A percentile compares a stretch with the other conserved stretches of the same genome.
These are phyloP conservation scores for Esperia sulphurella DNA, from an alignment of 2,888 invertebrate species.

Conservation along the genomic window DNA sequence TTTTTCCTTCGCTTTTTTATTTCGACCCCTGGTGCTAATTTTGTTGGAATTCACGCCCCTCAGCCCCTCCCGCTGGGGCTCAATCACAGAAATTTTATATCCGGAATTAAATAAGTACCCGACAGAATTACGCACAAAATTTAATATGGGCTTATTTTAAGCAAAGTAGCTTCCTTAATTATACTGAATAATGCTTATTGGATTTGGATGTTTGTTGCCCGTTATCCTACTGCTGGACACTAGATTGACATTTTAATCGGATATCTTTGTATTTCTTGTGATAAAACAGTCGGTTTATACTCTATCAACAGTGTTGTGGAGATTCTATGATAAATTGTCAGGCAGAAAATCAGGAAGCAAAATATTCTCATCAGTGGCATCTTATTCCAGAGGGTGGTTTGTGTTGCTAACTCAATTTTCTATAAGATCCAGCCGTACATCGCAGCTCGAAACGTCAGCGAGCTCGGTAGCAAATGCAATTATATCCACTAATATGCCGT, in stretches of 20 bases:
- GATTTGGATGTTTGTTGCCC: constrained; percentile 9
- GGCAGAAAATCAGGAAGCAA: constrained; percentile 58
- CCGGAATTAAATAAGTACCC: constrained; percentile 80
- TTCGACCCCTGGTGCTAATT: constrained; percentile 81
- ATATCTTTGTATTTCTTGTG: background rate
- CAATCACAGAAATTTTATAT: constrained; percentile 81
- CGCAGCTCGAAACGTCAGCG: constrained; percentile 68
- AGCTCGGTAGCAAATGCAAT: constrained; percentile 75
- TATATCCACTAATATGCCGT: constrained; percentile 73
- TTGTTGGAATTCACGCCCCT: constrained; percentile 81
- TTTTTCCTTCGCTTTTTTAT: constrained; percentile 80
- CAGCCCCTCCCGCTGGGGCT: constrained; percentile 74
- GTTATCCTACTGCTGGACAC: too few relatives aligned
- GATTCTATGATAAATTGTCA: constrained; percentile 15
- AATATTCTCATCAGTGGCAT: constrained; percentile 67
- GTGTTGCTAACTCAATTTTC: constrained; percentile 73
- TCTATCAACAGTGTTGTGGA: background rate
- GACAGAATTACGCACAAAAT: constrained; percentile 69
- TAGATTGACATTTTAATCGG: constrained; percentile 3
- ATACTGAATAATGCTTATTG: constrained; percentile 39
- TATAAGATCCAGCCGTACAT: constrained; percentile 63
- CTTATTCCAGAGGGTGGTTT: constrained; percentile 71
- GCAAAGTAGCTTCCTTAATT: constrained; percentile 60
- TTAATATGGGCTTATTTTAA: constrained; percentile 73
- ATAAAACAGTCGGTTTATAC: too few relatives aligned